Base-by-base conservation (phyloP, 1,140 invertebrate genomes). In the Pseudomyrmex dendroicus region DNA sequence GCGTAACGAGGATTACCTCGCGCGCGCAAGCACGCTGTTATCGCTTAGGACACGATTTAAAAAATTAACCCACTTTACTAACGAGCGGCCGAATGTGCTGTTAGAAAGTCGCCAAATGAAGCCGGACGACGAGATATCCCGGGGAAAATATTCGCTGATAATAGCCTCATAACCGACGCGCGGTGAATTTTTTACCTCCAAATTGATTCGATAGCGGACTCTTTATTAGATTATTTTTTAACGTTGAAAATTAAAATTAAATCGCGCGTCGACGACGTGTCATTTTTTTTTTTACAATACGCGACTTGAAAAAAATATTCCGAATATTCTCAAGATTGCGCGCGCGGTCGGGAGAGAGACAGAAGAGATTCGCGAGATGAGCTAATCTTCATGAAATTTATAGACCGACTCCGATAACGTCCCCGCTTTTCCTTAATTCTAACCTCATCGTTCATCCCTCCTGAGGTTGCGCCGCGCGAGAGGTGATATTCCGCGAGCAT, bases 371-470 rank as follows among this genome's bases (percentile, higher is more conserved):
- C 88, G 84, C 67, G 35, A 35, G 35, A 25, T 67, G 67, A 85
- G 89, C 89, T 91, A 91, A 91, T 91, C 90, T 91, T 89, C 84
- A 78, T 73, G 5, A 84, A 90, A 91, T 91, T 91, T 91, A 91
- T 91, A 88, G 85, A 89, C 89, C 88, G 64, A 73, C 80, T 35
- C 88, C 83, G 89, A 91, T 91, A 91, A 90, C 89, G 90, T 91
- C 89, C 86, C 84, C 90, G 89, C 86, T 86, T 91, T 89, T 87
- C 90, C 87, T 90, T 90, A 90, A 90, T 90, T 89, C 83, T 89
- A 87, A 85, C 84, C 89, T 83, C 50, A 68, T 70, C 73, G 74
- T 80, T 89, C 86, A 76, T 89, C 77, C 64, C 70, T 1, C 0
- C 35, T 5, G 35, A 35, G 22, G 68, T 44, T 50, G 57, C 35